These are phyloP conservation scores for Oncorhynchus tshawytscha DNA, from an alignment of 2,113 vertebrate species.

Conservation along the genomic window DNA sequence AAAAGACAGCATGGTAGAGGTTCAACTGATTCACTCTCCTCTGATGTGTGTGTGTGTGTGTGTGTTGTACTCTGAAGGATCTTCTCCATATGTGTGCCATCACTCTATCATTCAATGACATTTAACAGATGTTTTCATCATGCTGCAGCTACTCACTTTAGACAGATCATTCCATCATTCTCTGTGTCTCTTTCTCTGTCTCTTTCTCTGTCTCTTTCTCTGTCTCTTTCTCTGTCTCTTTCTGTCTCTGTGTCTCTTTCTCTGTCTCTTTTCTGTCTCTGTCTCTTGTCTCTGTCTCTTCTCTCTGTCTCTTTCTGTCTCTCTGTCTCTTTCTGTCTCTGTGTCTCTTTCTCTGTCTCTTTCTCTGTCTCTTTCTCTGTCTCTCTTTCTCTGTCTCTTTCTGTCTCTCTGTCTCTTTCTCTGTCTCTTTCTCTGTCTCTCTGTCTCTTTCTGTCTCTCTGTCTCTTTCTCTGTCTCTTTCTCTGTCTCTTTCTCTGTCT, in stretches of 20 bases:
- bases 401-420: too few species aligned
- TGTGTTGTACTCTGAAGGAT: constrained; percentile 24
- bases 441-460: not conserved
- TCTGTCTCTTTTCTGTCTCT: not conserved
- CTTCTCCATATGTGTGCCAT: not conserved
- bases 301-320: not conserved
- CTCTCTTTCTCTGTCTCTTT: not conserved
- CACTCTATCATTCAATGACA: not conserved
- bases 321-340: too few species aligned
- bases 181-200: not conserved
- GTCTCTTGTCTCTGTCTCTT: too few species aligned
- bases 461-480: not conserved
- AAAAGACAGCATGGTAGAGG: not conserved
- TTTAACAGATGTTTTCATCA: constrained; percentile 1
- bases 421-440: too few species aligned
- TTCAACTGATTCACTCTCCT: not conserved
- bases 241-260: not conserved
- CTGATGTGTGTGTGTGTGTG: not conserved
- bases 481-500: not conserved
- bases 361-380: not conserved
- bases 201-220: too few species aligned
- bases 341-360: not conserved
- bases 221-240: too few species aligned
- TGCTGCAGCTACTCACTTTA: not conserved
- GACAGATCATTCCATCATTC: not conserved